Evolutionary conservation across 2,113 vertebrate genomes (phyloP).

Genomic region (Thamnaconus septentrionalis): DNA sequence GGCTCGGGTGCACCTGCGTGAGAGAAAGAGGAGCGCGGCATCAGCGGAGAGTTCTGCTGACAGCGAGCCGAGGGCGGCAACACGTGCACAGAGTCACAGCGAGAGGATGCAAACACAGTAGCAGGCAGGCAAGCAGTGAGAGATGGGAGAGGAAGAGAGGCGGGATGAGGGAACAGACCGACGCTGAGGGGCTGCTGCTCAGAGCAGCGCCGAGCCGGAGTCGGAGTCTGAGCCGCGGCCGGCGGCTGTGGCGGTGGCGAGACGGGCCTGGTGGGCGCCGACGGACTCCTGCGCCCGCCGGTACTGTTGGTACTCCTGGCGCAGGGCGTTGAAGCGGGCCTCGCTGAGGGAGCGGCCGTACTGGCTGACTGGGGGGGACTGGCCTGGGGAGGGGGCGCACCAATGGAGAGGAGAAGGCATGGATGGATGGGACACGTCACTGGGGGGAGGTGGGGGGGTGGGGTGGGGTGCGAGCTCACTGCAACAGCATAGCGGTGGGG

Average conservation of each 20-base stretch:
- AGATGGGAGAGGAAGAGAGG: conserved; percentile 26
- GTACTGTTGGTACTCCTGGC: conserved; percentile 77
- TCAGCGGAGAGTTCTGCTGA: conserved; percentile 14
- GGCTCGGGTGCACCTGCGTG: conserved; percentile 51
- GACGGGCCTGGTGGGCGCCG: conserved; percentile 52
- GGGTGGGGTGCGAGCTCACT: conserved; percentile 47
- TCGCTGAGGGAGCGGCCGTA: conserved; percentile 72
- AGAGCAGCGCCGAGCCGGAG: conserved; percentile 71
- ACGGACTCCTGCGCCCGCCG: conserved; percentile 64
- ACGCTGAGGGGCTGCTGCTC: conserved; percentile 62
- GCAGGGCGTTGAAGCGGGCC: conserved; percentile 77
- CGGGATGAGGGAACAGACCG: conserved; percentile 51
- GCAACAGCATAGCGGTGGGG: conserved; percentile 32
- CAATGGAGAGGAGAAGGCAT: conserved; percentile 45
- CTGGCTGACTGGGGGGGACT: conserved; percentile 54
- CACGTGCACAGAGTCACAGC: conserved; percentile 22
- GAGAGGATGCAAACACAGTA: conserved; percentile 19
- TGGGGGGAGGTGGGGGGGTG: too few species aligned
- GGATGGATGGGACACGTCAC: conserved; percentile 47
- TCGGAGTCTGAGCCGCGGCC: conserved; percentile 70
- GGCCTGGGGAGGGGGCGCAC: conserved; percentile 58
- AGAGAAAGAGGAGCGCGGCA: conserved; percentile 11
- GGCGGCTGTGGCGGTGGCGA: conserved; percentile 41
- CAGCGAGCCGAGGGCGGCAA: neutral
- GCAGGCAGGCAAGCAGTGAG: conserved; percentile 40